Base-by-base conservation (phyloP, 2,113 vertebrate species). In the Cyphomyrus plagiostoma region DNA sequence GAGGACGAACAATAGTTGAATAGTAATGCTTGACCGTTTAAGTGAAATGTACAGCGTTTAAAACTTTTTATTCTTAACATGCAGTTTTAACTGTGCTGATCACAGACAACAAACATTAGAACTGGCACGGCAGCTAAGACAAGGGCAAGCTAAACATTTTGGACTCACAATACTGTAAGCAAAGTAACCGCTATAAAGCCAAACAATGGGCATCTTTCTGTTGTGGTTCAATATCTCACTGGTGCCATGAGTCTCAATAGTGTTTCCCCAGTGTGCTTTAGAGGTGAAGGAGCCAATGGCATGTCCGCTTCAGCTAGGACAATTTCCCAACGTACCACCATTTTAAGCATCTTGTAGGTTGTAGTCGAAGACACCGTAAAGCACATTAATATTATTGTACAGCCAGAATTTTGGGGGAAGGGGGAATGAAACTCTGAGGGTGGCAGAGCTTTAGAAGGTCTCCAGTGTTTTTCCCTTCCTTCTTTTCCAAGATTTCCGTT, bases 21-120 rank as follows among this genome's bases (percentile, higher is more conserved):
- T 90, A 92, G 89, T 93, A 93, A 92, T 92, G 80, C 92, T 88
- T 91, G 90, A 46, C 50, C 35, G 62, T 91, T 92, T 53, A 90
- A 89, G 90, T 92, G 91, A 95, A 95, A 95, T 95, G 93, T 95
- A 96, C 95, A 96, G 93, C 93, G 90, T 90, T 91, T 93, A 92
- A 92, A 93, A 94, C 92, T 90, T 94, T 53, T 90, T 93, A 39
- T 88, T 91, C 88, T 46, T 92, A 94, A 95, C 96, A 96, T 96
- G 95, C 96, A 95, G 62, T 93, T 92, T 56, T 89, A 94, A 93
- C 93, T 95, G 93, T 95, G 94, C 94, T 93, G 94, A 94, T 89
- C 94, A 96, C 95, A 95, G 93, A 95, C 94, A 80, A 80, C 91
- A 90, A 90, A 91, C 94, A 94, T 94, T 77, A 94, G 92, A 95